phyloP scores from a whole-genome alignment of 1,140 invertebrate species.

The Leptoteleia sp. region DNA sequence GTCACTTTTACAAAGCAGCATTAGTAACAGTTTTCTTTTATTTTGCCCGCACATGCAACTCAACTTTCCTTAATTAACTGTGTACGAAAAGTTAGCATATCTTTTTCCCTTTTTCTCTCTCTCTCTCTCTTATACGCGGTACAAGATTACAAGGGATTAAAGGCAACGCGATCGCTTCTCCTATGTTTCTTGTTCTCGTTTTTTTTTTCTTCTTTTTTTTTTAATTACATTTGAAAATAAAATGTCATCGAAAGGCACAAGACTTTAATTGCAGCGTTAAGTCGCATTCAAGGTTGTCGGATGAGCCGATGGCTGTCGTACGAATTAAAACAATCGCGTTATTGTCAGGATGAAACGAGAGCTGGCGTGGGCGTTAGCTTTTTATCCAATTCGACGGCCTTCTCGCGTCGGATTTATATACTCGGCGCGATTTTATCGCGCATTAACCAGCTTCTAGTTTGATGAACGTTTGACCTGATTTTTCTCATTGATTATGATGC shows the following conservation, averaged over 20 bases:
- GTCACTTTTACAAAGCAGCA: too few species aligned
- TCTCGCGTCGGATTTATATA: constrained; percentile 66
- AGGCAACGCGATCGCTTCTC: constrained; percentile 10
- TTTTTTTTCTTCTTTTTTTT: not conserved
- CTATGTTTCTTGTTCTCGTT: too few species aligned
- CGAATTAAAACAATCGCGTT: constrained; percentile 61
- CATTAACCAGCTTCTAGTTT: constrained; percentile 68
- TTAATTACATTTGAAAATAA: not conserved
- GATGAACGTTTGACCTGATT: constrained; percentile 68
- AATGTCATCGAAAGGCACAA: constrained; percentile 3
- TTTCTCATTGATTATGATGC: constrained; percentile 66
- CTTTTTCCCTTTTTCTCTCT: too few species aligned
- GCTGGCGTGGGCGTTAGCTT: constrained; percentile 63
- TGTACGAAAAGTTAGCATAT: too few species aligned
- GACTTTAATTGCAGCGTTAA: constrained; percentile 48
- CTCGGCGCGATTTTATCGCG: constrained; percentile 64
- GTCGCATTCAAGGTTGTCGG: constrained; percentile 51
- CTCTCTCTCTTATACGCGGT: too few species aligned
- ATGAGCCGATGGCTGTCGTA: constrained; percentile 37
- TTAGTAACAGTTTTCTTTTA: too few species aligned
- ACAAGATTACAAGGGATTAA: constrained; percentile 12
- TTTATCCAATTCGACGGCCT: constrained; percentile 66
- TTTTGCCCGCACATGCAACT: too few species aligned
- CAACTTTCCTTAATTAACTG: too few species aligned
- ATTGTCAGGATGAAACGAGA: constrained; percentile 58